Conservation (phyloP, 2,888 invertebrate genomes). For the Dinocampus coccinellae region DNA sequence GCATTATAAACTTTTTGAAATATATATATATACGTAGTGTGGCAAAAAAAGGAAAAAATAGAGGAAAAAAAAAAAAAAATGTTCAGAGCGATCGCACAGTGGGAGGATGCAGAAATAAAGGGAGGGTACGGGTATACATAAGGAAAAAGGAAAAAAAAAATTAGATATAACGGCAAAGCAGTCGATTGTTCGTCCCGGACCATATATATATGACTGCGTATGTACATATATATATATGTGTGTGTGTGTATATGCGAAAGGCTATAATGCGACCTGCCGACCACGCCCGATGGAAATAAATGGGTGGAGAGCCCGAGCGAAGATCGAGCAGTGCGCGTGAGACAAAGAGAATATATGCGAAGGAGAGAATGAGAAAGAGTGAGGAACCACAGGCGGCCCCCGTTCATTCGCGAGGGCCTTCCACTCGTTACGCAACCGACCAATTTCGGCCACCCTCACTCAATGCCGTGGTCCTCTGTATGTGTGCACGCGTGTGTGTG, state of each 20-base stretch:
- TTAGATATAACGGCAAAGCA: conserved; percentile 16
- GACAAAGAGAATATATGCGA: conserved; percentile 15
- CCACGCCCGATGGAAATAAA: conserved; percentile 46
- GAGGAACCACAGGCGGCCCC: conserved; percentile 20
- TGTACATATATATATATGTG: background rate
- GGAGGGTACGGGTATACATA: background rate
- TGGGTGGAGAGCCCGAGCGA: conserved; percentile 23
- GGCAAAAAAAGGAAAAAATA: conserved; percentile 5
- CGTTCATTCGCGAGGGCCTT: conserved; percentile 33
- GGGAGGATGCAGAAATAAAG: background rate
- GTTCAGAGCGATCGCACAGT: background rate
- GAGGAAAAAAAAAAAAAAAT: background rate
- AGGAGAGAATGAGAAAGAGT: background rate
- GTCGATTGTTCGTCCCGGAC: conserved; percentile 16
- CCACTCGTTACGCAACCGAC: conserved; percentile 42
- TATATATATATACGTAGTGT: background rate
- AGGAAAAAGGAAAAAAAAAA: conserved; percentile 19
- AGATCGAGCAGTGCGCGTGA: conserved; percentile 9
- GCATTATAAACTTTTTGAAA: conserved; percentile 32
- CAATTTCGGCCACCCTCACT: conserved; percentile 36
- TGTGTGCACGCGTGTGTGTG: conserved; percentile 30
- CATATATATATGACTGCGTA: background rate
- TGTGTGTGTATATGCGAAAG: conserved; percentile 6
- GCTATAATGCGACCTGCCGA: conserved; percentile 36
- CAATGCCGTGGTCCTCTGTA: conserved; percentile 13